Evolutionary conservation across 2,797 vertebrate genomes (phyloP).

Genomic region (Vireo griseus): DNA sequence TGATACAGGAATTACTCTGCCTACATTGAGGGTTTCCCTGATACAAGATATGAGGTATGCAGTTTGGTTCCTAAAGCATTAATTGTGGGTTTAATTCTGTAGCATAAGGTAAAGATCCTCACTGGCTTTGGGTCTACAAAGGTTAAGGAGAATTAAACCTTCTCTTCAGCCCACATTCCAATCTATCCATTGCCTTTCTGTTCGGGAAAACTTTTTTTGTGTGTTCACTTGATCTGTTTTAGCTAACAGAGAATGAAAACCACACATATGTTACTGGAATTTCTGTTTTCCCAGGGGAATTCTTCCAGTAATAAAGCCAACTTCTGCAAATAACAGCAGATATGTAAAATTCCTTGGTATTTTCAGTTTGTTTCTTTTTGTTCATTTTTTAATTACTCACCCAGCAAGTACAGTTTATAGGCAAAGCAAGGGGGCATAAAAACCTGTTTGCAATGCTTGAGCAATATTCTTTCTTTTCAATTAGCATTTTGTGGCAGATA

Average conservation of each 20-base stretch:
- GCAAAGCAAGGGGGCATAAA: not conserved
- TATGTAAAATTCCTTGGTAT: not conserved
- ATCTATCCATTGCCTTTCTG: not conserved
- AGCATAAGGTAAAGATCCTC: not conserved
- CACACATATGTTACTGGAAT: not conserved
- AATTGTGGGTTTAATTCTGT: not conserved
- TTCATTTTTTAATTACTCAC: not conserved
- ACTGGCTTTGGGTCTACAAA: not conserved
- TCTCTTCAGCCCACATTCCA: not conserved
- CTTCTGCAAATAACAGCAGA: not conserved
- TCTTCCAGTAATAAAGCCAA: not conserved
- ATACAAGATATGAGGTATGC: conserved; percentile 93
- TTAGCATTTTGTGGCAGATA: not conserved
- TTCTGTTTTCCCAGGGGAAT: not conserved
- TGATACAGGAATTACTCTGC: conserved; percentile 76
- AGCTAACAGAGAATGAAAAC: not conserved
- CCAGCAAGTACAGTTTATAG: not conserved
- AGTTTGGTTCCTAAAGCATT: not conserved
- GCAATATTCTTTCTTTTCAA: not conserved
- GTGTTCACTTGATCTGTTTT: not conserved
- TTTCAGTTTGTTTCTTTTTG: not conserved
- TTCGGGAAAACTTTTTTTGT: not conserved
- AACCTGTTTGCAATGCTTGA: not conserved
- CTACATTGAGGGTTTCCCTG: conserved; percentile 83
- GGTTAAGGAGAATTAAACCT: not conserved